Base-by-base conservation (phyloP, 2,888 invertebrate genomes). In the Strigamia transsilvanica region DNA sequence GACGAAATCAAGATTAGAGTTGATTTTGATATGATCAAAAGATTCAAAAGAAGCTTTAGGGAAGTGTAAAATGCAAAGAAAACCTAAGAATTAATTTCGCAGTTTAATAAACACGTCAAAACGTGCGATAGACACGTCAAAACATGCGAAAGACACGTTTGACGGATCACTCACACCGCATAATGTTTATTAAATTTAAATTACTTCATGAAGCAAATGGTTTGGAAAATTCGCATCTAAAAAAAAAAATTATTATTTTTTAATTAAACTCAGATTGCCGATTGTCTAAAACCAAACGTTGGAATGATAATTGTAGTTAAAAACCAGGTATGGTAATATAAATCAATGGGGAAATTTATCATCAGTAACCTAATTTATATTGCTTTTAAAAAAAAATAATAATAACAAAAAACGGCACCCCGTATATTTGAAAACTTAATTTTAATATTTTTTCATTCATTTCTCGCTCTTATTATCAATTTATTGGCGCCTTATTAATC, bases 281-380 rank as follows among this genome's bases (percentile, higher is more conserved):
- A 73, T 38, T 32, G 73, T 73, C 73, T n/a, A 27, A 66, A 38
- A 38, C 38, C 61, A 4, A 15, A 18, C 4, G 61, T 66, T 66
- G 61, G 61, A 66, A 66, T 66, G 61, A 66, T 66, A 66, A 66
- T 66, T 66, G 61, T 66, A 66, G n/a, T 66, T 66, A 21, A 66
- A 21, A 66, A 66, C 61, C 18, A 66, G 13, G 73, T 18, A 56
- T 27, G 73, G 32, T 9, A 73, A 27, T 73, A 73, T 73, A 73
- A 66, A 73, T 73, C 73, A 73, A 32, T 73, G n/a, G 32, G 15
- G 32, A 73, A 73, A 73, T 73, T 32, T 32, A 73, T 73, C 73
- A 73, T 27, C 32, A 73, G 61, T 66, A 18, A 21, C 73, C 32
- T 73, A 73, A 73, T 32, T 73, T 73, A 73, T 73, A 32, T 18